phyloP scores from a whole-genome alignment of 2,797 vertebrate species.

The Acipenser oxyrinchus region DNA sequence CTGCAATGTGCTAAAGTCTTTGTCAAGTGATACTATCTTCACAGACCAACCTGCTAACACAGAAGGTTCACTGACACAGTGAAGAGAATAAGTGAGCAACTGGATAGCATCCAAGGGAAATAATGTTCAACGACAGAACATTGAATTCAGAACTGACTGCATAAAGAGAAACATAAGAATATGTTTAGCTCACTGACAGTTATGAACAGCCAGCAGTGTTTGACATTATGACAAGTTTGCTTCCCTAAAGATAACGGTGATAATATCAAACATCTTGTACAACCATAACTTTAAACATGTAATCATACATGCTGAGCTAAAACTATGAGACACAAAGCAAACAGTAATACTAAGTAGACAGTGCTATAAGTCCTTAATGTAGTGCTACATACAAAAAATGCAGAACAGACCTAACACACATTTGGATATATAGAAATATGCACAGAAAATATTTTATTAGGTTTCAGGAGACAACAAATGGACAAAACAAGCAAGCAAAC shows the following conservation, averaged over 20 bases:
- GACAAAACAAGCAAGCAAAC: no score
- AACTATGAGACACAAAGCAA: no score
- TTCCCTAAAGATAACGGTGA: no score
- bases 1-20: constrained; percentile 9
- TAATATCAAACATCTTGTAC: not conserved
- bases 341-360: no score
- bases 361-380: no score
- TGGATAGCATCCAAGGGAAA: constrained; percentile 9
- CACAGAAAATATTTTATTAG: no score
- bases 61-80: constrained; percentile 2
- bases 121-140: not conserved
- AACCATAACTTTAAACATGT: not conserved
- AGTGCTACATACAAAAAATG: no score
- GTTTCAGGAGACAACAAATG: no score
- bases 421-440: no score
- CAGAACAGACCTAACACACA: no score
- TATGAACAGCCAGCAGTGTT: not conserved
- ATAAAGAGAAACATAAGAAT: not conserved
- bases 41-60: constrained; percentile 4
- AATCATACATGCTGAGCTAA: no score
- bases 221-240: no score
- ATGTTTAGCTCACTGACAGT: not conserved
- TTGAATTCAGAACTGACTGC: not conserved
- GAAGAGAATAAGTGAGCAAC: constrained; percentile 6
- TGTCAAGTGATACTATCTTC: constrained; percentile 12